Conservation (phyloP, 2,113 vertebrate species). For the Nibea coibor region DNA sequence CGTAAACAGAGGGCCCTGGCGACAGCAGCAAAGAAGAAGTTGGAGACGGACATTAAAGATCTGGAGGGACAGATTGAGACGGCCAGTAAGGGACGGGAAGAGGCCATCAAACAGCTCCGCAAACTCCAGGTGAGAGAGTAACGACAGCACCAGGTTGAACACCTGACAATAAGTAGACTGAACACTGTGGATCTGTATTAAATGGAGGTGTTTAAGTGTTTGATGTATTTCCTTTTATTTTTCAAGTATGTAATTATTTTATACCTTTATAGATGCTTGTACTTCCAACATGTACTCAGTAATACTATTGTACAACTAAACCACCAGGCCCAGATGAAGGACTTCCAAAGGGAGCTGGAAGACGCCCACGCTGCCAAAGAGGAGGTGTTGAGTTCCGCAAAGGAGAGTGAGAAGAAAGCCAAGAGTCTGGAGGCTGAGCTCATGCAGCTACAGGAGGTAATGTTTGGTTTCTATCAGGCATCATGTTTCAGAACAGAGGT, state of each 20-base stretch:
- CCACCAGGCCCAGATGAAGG: conserved; percentile 94
- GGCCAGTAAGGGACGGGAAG: conserved; percentile 89
- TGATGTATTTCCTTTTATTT: too few species aligned
- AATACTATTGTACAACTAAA: not conserved
- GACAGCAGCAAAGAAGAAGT: conserved; percentile 91
- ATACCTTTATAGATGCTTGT: too few species aligned
- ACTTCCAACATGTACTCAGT: too few species aligned
- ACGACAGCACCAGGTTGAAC: not conserved
- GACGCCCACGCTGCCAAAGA: conserved; percentile 90
- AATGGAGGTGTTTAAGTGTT: not conserved
- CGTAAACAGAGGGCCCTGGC: conserved; percentile 89
- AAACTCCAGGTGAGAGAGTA: conserved; percentile 89
- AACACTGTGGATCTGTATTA: not conserved
- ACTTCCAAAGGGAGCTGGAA: conserved; percentile 95
- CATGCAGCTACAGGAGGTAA: conserved; percentile 96
- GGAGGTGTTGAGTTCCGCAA: conserved; percentile 91
- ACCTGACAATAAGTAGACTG: not conserved
- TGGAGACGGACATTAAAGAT: conserved; percentile 94
- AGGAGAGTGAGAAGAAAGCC: conserved; percentile 95
- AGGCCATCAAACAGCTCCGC: conserved; percentile 95
- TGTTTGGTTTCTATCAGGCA: not conserved
- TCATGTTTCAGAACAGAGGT: not conserved
- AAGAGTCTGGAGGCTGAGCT: conserved; percentile 94
- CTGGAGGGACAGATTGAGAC: conserved; percentile 93
- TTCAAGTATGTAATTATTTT: not conserved